phyloP scores from a whole-genome alignment of 64 coral and sea anemone species.

The Porites lutea region DNA sequence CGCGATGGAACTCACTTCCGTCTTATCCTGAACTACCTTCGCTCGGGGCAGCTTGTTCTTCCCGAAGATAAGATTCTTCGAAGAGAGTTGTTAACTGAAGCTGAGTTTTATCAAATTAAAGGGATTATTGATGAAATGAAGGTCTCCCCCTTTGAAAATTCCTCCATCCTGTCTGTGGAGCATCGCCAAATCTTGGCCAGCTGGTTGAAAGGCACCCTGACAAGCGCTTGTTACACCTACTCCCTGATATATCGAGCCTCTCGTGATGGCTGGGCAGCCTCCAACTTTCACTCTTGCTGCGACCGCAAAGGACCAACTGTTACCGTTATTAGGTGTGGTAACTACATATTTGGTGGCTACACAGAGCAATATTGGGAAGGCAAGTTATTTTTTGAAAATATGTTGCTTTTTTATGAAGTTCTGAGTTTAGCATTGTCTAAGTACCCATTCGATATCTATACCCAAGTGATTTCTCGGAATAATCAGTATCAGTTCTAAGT shows the following conservation, averaged over 20 bases:
- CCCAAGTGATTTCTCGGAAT: no score
- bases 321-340: neutral
- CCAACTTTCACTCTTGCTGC: conserved; percentile 10
- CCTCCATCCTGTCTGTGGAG: conserved; percentile 17
- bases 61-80: conserved; percentile 4
- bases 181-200: neutral
- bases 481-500: no score
- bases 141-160: neutral
- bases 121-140: conserved; percentile 13
- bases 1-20: conserved; percentile 1
- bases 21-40: no score
- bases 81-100: conserved; percentile 29
- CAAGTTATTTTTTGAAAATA: neutral
- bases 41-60: conserved; percentile 7
- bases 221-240: conserved; percentile 1
- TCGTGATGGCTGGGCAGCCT: neutral
- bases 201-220: conserved; percentile 18
- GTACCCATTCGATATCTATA: no score
- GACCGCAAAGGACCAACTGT: conserved; percentile 16
- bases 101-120: conserved; percentile 20
- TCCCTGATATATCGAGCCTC: conserved; percentile 6
- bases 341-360: conserved; percentile 9
- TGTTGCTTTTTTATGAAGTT: no score
- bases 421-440: no score
- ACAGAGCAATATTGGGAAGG: conserved; percentile 12